Evolutionary conservation across 2,888 invertebrate species (phyloP).

Genomic region (Tipula lateralis): DNA sequence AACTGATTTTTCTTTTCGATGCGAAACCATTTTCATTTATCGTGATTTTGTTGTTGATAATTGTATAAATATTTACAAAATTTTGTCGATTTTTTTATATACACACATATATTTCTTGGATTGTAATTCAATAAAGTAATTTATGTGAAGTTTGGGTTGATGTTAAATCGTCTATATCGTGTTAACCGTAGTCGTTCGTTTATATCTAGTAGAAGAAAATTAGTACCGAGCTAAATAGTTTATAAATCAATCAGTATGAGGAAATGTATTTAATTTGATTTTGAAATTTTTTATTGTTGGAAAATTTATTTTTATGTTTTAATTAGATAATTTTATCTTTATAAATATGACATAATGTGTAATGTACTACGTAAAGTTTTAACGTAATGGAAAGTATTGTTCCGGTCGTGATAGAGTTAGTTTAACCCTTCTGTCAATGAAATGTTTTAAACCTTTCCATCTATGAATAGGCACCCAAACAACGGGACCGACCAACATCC

Average conservation of each 20-base stretch:
- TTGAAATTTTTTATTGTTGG: neutral
- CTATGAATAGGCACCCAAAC: no score
- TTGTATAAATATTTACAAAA: neutral
- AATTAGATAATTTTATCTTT: neutral
- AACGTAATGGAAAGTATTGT: neutral
- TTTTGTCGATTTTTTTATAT: neutral
- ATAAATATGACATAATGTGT: neutral
- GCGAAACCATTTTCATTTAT: neutral
- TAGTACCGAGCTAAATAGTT: neutral
- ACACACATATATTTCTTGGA: neutral
- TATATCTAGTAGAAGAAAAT: neutral
- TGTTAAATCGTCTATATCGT: neutral
- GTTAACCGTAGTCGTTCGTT: neutral
- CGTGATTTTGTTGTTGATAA: neutral
- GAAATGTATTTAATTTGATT: neutral
- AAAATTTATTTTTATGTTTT: neutral
- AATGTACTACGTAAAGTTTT: neutral
- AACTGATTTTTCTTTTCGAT: neutral
- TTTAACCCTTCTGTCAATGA: no score
- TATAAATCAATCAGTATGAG: slow-evolving; percentile 15
- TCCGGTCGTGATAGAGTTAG: no score
- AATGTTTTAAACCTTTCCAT: no score
- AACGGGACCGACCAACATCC: no score
- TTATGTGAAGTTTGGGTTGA: neutral
- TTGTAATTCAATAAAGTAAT: slow-evolving; percentile 19